Evolutionary conservation across 1,140 invertebrate genomes (phyloP), one percentile per base, ranked within the genome.

Genomic region (Euglossa dilemma): DNA sequence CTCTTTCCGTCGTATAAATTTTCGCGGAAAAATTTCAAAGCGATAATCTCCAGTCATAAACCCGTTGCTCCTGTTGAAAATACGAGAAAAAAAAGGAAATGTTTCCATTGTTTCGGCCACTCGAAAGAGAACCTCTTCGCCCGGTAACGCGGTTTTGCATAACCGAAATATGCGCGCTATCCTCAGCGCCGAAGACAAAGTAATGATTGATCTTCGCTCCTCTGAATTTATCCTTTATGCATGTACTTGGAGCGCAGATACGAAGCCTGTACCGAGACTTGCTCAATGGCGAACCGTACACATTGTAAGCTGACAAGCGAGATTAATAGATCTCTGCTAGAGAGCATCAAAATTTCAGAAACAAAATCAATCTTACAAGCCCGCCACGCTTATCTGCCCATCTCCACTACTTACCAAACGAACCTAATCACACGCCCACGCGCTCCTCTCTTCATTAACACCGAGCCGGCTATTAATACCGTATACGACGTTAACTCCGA

Each of bases 391-490:
- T 45, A 73, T 73, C 71, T 3, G 14, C 18, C 14, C 9, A 20
- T 45, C 56, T 59, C 25, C 8, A 23, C 14, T 45, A 45, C 23
- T 11, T 8, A 59, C 23, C 54, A 74, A 74, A 74, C 25, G 28
- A 52, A 73, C 23, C 54, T 61, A 47, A 74, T 74, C 71, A 14
- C 25, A 54, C 25, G 5, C 28, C 28, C 28, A 56, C 71, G 71
- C 36, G 36, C 36, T 59, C 16, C 23, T 20, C 54, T 74, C 71
- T 74, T 61, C 71, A 25, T 59, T 74, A 59, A 57, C 56, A 25
- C 23, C 25, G 45, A n/a, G 3, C 36, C 54, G 6, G 56, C 54
- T 74, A 59, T 74, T 74, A 74, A 59, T 74, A 74, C 45, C 56
- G n/a, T 36, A 47, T 11, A 28, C 36, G 16, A 59, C 54, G 54